Conservation (phyloP, 1,140 invertebrate genomes). For the Brachionus paranguensis region DNA sequence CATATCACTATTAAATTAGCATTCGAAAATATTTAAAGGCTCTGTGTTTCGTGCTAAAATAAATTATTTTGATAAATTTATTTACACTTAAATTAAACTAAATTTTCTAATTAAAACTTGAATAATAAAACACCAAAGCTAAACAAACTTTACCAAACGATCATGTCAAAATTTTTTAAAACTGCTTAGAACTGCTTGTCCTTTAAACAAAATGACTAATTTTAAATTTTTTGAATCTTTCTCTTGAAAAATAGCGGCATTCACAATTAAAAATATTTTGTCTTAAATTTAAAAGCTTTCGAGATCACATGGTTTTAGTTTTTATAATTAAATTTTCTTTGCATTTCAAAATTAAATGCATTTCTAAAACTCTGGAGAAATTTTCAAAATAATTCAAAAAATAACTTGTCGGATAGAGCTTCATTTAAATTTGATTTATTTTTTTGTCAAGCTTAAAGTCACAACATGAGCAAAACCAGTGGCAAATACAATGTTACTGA, state of each 20-base stretch:
- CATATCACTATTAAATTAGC: background rate
- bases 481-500: background rate
- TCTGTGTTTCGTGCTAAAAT: background rate
- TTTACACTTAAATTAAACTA: background rate
- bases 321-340: background rate
- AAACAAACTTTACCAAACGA: background rate
- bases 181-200: background rate
- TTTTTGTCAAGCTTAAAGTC: background rate
- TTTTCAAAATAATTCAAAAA: background rate
- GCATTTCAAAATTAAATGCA: background rate
- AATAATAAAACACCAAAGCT: background rate
- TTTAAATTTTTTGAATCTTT: no score
- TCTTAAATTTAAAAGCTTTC: background rate
- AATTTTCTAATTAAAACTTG: background rate
- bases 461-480: conserved; percentile 13
- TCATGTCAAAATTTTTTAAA: background rate
- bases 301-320: background rate
- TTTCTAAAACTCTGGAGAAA: background rate
- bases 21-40: background rate
- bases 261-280: background rate
- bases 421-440: background rate
- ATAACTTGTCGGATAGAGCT: background rate
- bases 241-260: background rate
- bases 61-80: background rate
- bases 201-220: no score